Percentiles rank a stretch among this genome's conserved stretches.
phyloP scores from a whole-genome alignment of 2,113 vertebrate species.

The Limanda limanda region DNA sequence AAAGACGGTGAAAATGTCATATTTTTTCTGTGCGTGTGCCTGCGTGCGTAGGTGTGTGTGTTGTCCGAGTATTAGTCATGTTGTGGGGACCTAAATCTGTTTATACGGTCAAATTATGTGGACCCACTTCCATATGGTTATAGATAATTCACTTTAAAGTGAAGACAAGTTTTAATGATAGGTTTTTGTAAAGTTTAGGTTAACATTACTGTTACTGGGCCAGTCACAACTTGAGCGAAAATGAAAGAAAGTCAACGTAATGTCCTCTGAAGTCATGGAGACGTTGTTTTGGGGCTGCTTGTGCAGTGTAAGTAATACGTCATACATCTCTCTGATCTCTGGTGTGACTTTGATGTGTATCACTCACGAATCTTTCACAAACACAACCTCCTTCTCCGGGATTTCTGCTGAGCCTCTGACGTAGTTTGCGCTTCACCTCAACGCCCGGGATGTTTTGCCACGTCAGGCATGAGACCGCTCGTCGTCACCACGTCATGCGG shows the following conservation, averaged over 20 bases:
- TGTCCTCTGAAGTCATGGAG: too few species aligned
- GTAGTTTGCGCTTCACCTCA: slow-evolving; percentile 40
- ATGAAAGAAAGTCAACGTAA: too few species aligned
- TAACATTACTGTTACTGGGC: too few species aligned
- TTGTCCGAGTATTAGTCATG: too few species aligned
- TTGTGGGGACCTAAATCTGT: too few species aligned
- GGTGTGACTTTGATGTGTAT: not conserved
- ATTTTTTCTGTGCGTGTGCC: not conserved
- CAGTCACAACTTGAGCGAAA: too few species aligned
- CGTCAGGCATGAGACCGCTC: slow-evolving; percentile 50
- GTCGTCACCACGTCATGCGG: not conserved
- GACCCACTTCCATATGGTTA: too few species aligned
- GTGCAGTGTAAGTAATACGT: not conserved
- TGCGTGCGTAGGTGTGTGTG: not conserved
- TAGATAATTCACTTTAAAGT: too few species aligned
- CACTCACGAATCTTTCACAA: not conserved
- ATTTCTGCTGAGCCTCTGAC: slow-evolving; percentile 9
- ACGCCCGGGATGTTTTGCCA: slow-evolving; percentile 48
- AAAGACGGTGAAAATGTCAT: slow-evolving; percentile 5
- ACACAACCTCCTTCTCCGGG: not conserved
- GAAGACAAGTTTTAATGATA: too few species aligned
- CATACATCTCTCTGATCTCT: not conserved
- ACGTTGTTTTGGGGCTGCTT: not conserved
- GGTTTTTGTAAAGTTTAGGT: too few species aligned
- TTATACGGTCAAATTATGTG: too few species aligned